Base-by-base conservation (phyloP, 2,113 vertebrate genomes). In the Chloropsis hardwickii region DNA sequence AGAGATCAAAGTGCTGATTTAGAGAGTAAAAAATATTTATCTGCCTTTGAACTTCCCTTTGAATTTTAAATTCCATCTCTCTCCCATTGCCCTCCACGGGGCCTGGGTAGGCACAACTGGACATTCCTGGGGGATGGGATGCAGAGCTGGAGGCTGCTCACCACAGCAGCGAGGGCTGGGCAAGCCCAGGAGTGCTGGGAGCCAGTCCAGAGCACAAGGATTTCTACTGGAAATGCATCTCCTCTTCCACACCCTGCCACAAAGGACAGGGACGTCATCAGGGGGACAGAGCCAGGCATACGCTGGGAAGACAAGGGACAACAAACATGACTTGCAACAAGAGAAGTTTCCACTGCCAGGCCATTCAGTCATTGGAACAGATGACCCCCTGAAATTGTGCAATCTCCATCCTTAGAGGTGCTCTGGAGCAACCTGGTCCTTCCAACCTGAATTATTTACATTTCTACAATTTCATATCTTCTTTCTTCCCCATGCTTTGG, bases 131-230 rank as follows among this genome's bases (percentile, higher is more conserved):
- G 69, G 29, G 14, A 24, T 20, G 50, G 50, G 53, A 45, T 9
- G 48, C 24, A 25, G 24, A 50, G 45, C 48, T 40, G 17, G 14
- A 25, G 44, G 65, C 35, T 58, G 15, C n/a, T 39, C 1, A 0
- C 40, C 53, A 16, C 20, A 3, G 9, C 84, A 78, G 29, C 2
- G 0, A 53, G 47, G 4, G 33, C 24, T 81, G 22, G 21, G 47
- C 0, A 9, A 71, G 70, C 37, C 31, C 4, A 2, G 35, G 28
- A 19, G 23, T 0, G 1, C 7, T 20, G 19, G 45, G 2, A 44
- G 48, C 29, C 44, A 35, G 8, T 14, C 28, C 65, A 53, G 58
- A 50, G 19, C 45, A 44, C 15, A 10, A 14, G 45, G 21, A 44
- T 40, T 44, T 23, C 21, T 17, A 1, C 22, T 16, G 35, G 33